Conservation (phyloP, 2,113 vertebrate genomes). For the Poeciliopsis prolifica region DNA sequence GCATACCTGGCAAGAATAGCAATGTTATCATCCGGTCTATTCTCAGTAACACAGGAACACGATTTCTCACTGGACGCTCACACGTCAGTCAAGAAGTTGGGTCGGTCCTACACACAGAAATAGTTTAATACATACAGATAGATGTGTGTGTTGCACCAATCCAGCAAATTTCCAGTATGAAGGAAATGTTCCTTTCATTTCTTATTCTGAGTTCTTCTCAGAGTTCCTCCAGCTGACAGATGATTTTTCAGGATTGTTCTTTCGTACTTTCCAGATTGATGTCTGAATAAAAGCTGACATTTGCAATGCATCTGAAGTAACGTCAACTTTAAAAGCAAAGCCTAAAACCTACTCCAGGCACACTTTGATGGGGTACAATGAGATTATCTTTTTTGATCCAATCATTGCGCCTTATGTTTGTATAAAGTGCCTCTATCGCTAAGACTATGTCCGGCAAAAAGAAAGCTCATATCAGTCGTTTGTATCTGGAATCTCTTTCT, state of each 20-base stretch:
- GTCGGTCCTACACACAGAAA: conserved; percentile 23
- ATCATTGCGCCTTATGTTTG: background rate
- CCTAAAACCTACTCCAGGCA: background rate
- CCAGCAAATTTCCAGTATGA: background rate
- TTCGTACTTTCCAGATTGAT: background rate
- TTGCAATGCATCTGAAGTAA: background rate
- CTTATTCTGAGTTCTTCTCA: background rate
- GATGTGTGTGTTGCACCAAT: background rate
- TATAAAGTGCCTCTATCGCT: too few species aligned
- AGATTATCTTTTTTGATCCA: background rate
- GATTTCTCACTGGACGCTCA: conserved; percentile 70
- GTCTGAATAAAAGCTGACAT: background rate
- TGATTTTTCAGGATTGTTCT: background rate
- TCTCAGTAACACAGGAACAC: conserved; percentile 56
- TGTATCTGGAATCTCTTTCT: too few species aligned
- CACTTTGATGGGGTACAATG: background rate
- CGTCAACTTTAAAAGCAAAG: background rate
- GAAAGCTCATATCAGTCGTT: too few species aligned
- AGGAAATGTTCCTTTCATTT: conserved; percentile 1
- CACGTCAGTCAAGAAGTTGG: conserved; percentile 70
- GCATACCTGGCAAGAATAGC: conserved; percentile 80
- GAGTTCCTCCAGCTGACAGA: background rate
- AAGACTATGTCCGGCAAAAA: too few species aligned
- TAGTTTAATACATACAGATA: conserved; percentile 18
- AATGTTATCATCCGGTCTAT: conserved; percentile 72